Evolutionary conservation across 1,140 invertebrate genomes (phyloP), one percentile per base, ranked within the genome.

Genomic region (Leptopilina clavipes): DNA sequence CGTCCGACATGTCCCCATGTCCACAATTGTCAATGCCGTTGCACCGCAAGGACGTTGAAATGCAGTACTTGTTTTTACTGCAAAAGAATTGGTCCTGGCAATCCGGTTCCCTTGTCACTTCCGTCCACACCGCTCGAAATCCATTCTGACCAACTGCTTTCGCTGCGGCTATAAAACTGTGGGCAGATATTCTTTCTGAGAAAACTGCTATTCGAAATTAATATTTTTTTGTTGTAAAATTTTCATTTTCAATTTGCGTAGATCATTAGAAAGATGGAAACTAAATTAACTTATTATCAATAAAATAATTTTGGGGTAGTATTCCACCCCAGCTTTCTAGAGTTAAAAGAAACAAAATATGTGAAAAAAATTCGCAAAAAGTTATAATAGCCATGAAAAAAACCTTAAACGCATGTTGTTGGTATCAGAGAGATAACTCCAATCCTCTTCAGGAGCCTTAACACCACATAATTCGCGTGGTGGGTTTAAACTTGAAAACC

Each of bases 391-490:
- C n/a, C n/a, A n/a, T n/a, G n/a, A n/a, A n/a, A n/a, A n/a, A 31
- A 82, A 96, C 95, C 95, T 95, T 76, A 97, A 92, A 84, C 95
- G 92, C 89, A 97, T 93, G 70, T 94, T 92, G 90, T 96, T 96
- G 77, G 93, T 93, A n/a, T 95, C 94, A 74, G 97, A 97, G 77
- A 97, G 92, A 86, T 95, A 96, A 87, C 95, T 94, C 93, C 95
- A 95, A 81, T 94, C 93, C 74, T 94, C 93, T 18, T 93, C 90
- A 11, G 91, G 86, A 31, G 93, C 91, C 88, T 95, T 96, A 85
- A 96, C 95, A 14, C 97, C 97, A 88, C 97, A 98, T 71, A 98
- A 90, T 92, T 98, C 97, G 74, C 96, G 90, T 43, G 97, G 96
- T 48, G 95, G 93, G 52, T 93, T 92, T 81, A 93, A 92, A 45